phyloP scores from a whole-genome alignment of 2,797 vertebrate genomes.

The Rachycentron canadum region DNA sequence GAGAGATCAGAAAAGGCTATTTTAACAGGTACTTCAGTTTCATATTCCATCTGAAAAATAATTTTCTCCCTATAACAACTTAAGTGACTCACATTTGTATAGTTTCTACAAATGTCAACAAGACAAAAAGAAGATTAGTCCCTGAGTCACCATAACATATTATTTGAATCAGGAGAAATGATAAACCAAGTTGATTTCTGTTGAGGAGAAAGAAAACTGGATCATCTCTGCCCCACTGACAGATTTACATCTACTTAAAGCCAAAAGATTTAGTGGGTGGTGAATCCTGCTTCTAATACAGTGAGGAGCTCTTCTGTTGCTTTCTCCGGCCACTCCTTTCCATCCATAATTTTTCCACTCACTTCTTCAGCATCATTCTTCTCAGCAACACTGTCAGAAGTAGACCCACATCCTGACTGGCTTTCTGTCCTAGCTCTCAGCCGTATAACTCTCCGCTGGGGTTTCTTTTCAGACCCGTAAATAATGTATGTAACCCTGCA shows the following conservation, averaged over 20 bases:
- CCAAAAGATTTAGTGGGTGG: slow-evolving; percentile 5
- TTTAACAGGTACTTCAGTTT: not conserved
- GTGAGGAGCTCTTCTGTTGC: slow-evolving; percentile 12
- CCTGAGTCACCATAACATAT: slow-evolving; percentile 6
- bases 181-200: slow-evolving; percentile 11
- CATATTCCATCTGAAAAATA: slow-evolving; percentile 20
- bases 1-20: slow-evolving; percentile 6
- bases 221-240: slow-evolving; percentile 2
- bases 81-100: not conserved
- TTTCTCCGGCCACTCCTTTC: not conserved
- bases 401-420: slow-evolving; percentile 26
- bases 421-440: slow-evolving; percentile 35
- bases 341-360: slow-evolving; percentile 4
- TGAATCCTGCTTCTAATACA: slow-evolving; percentile 10
- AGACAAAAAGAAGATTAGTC: slow-evolving; percentile 6
- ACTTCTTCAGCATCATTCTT: slow-evolving; percentile 14
- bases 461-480: slow-evolving; percentile 63
- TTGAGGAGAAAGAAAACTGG: slow-evolving; percentile 6
- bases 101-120: slow-evolving; percentile 4
- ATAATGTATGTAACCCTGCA: slow-evolving; percentile 71
- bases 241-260: slow-evolving; percentile 19
- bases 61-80: not conserved
- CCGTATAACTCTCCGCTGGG: slow-evolving; percentile 36
- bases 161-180: slow-evolving; percentile 17
- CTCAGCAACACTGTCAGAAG: slow-evolving; percentile 15